phyloP scores from a whole-genome alignment of 2,113 vertebrate species.

The Brachyistius frenatus region DNA sequence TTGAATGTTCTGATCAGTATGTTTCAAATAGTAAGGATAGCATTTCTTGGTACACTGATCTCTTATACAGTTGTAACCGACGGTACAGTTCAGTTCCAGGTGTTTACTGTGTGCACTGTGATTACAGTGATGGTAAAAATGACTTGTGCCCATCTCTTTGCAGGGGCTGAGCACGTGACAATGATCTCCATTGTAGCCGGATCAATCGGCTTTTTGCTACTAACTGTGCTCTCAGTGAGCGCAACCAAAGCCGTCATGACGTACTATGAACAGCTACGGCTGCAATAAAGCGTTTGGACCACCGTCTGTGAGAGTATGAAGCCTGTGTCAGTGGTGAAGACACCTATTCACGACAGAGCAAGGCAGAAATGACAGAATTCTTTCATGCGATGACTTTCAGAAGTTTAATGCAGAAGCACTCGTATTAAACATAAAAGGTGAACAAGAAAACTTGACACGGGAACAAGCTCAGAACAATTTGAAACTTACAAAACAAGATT shows the following conservation, averaged over 20 bases:
- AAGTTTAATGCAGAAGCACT: too few species aligned
- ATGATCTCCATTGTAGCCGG: constrained; percentile 60
- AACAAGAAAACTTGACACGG: too few species aligned
- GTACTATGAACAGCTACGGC: constrained; percentile 50
- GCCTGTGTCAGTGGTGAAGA: not conserved
- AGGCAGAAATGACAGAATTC: not conserved
- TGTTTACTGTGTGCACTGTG: too few species aligned
- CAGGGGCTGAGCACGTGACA: constrained; percentile 65
- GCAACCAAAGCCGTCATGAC: constrained; percentile 67
- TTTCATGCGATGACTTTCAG: too few species aligned
- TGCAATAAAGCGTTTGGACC: constrained; percentile 59
- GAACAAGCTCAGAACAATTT: too few species aligned
- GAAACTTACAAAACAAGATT: too few species aligned
- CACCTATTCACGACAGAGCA: not conserved
- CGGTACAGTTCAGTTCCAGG: too few species aligned
- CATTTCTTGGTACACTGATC: too few species aligned
- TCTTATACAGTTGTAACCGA: too few species aligned
- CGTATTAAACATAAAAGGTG: too few species aligned
- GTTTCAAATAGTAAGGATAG: not conserved
- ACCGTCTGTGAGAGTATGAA: not conserved
- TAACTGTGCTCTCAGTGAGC: constrained; percentile 58
- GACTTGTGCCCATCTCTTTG: constrained; percentile 16
- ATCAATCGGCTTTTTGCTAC: constrained; percentile 54
- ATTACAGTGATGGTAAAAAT: not conserved
- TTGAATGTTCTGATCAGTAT: not conserved